Conservation (phyloP, 2,888 invertebrate species). For the Rhamphomyia laevipes region DNA sequence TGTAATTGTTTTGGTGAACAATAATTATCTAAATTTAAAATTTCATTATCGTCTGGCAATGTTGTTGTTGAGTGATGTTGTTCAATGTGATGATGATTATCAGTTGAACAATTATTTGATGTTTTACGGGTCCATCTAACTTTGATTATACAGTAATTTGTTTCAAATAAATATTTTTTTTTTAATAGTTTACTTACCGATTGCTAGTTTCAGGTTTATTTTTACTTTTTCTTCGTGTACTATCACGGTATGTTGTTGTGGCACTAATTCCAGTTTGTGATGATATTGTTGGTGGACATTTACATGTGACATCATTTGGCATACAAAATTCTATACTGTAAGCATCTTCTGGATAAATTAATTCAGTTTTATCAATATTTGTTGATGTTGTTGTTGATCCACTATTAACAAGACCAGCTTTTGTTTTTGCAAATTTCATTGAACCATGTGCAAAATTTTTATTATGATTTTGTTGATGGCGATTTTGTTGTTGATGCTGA, state of each 20-base stretch:
- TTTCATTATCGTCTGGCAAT: background rate
- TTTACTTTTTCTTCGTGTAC: background rate
- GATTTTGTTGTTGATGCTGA: background rate
- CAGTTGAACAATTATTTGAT: background rate
- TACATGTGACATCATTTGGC: conserved; percentile 2
- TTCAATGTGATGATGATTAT: no score
- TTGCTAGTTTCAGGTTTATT: background rate
- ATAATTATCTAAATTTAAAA: background rate
- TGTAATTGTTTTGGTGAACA: conserved; percentile 1
- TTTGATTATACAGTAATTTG: conserved; percentile 6
- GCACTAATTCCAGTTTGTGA: background rate
- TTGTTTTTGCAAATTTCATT: conserved; percentile 1
- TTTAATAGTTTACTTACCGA: background rate
- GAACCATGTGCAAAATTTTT: background rate
- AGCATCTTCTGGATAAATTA: conserved; percentile 11
- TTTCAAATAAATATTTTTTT: background rate
- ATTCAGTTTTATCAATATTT: conserved; percentile 1
- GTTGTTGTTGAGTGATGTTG: background rate
- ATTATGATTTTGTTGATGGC: background rate
- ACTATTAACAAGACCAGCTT: background rate
- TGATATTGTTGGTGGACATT: background rate
- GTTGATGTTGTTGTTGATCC: background rate
- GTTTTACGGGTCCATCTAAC: conserved; percentile 38
- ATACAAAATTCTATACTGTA: conserved; percentile 12
- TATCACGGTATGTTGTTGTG: background rate